These are phyloP conservation scores for Micronycteris hirsuta DNA, from an alignment of 2,113 vertebrate species.

Conservation along the genomic window DNA sequence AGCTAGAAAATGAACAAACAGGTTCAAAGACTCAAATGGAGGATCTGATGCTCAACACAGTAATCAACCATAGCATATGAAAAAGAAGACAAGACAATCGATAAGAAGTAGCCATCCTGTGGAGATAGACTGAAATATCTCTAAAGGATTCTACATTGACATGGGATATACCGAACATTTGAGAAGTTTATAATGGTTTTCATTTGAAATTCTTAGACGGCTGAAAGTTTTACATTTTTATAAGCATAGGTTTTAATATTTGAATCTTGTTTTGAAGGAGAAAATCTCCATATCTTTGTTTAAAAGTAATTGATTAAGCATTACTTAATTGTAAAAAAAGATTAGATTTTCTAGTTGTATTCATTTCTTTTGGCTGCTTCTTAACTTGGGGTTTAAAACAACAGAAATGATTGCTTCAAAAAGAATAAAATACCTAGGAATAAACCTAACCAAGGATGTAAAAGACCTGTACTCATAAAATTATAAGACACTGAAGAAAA, in stretches of 20 bases:
- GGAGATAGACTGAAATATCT: slow-evolving; percentile 79
- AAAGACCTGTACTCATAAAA: too few relatives aligned
- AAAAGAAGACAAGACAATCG: slow-evolving; percentile 78
- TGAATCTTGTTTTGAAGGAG: slow-evolving; percentile 74
- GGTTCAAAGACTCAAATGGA: slow-evolving; percentile 86
- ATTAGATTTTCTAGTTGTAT: not conserved
- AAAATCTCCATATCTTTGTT: slow-evolving; percentile 71
- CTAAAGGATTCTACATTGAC: slow-evolving; percentile 75
- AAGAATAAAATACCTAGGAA: too few relatives aligned
- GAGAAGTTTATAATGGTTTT: slow-evolving; percentile 72
- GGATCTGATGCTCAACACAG: slow-evolving; percentile 83
- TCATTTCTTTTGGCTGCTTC: not conserved
- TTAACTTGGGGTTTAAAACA: not conserved
- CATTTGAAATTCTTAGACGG: slow-evolving; percentile 79
- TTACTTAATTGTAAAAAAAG: not conserved
- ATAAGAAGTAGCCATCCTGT: slow-evolving; percentile 77
- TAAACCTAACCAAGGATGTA: too few relatives aligned
- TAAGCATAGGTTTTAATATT: slow-evolving; percentile 84
- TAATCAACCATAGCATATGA: slow-evolving; percentile 81
- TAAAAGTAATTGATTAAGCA: slow-evolving; percentile 29
- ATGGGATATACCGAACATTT: slow-evolving; percentile 58
- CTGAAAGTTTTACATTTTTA: slow-evolving; percentile 84
- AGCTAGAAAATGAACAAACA: slow-evolving; percentile 89
- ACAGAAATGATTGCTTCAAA: not conserved
- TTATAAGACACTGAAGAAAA: too few relatives aligned